A percentile compares a stretch with the other conserved stretches of the same genome.
phyloP scores from a whole-genome alignment of 2,797 vertebrate genomes.

The Varecia variegata region DNA sequence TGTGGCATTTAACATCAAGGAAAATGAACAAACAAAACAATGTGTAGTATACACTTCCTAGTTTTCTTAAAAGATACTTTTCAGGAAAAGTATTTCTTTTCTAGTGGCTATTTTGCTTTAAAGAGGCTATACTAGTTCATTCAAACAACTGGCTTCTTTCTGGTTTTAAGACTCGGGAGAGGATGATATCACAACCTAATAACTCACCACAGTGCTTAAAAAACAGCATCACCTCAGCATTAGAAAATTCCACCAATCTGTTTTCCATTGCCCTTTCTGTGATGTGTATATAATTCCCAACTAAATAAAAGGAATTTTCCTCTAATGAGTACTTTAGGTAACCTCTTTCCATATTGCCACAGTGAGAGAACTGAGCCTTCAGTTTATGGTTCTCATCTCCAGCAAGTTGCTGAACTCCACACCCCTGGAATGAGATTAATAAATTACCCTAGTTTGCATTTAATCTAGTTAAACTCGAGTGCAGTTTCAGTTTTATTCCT shows the following conservation, averaged over 20 bases:
- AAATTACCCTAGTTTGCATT: neutral
- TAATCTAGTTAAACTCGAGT: neutral
- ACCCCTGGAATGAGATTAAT: neutral
- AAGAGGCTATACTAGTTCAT: neutral
- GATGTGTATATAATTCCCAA: neutral
- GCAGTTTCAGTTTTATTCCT: constrained; percentile 7
- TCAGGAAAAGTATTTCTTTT: neutral
- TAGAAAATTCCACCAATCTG: neutral
- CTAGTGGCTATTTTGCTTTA: constrained; percentile 17
- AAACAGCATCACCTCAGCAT: neutral
- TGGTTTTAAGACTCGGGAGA: neutral
- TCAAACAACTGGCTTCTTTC: neutral
- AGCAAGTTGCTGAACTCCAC: neutral
- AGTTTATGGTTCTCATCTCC: neutral
- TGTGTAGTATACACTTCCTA: neutral
- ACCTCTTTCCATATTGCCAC: neutral
- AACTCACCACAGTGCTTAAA: constrained; percentile 30
- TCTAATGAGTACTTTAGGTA: neutral
- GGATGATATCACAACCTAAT: neutral
- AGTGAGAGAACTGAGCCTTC: neutral
- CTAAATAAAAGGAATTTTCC: neutral
- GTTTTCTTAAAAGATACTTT: neutral
- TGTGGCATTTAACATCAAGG: neutral
- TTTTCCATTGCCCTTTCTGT: neutral
- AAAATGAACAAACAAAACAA: neutral